A percentile compares a stretch with the other conserved stretches of the same genome.
Evolutionary conservation across 2,113 vertebrate genomes (phyloP).

Genomic region (Echinops telfairi): DNA sequence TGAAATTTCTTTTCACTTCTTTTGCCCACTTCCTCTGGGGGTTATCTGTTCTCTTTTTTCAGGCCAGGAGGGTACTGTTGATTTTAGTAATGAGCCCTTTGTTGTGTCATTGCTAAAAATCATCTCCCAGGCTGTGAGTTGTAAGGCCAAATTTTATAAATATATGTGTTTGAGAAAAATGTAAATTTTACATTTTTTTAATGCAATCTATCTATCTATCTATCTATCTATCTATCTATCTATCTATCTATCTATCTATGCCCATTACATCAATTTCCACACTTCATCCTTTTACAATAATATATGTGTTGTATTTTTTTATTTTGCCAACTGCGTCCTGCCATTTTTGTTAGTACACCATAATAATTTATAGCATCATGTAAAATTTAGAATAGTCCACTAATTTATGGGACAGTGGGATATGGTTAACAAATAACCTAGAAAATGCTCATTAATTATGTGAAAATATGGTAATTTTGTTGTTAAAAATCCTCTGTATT

Average conservation of each 20-base stretch:
- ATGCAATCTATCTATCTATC: no score
- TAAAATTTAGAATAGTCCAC: neutral
- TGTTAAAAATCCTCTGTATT: neutral
- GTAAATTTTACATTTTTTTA: slow-evolving; percentile 43
- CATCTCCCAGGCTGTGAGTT: no score
- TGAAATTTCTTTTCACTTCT: no score
- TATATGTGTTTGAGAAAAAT: neutral
- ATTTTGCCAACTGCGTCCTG: neutral
- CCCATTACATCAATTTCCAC: neutral
- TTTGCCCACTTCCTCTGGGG: no score
- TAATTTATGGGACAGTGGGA: neutral
- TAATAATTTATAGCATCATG: neutral
- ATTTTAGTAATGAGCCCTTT: no score
- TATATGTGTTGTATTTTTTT: neutral
- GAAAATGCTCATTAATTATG: neutral
- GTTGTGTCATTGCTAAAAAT: no score
- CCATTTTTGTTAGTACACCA: no score
- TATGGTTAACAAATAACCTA: neutral
- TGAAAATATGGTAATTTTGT: neutral
- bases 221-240: no score
- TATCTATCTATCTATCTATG: no score
- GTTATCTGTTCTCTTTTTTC: no score
- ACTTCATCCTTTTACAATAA: neutral
- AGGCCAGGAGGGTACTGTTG: no score
- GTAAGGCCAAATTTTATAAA: no score